Base-by-base conservation (phyloP, 2,888 invertebrate genomes). In the Coelopa pilipes region DNA sequence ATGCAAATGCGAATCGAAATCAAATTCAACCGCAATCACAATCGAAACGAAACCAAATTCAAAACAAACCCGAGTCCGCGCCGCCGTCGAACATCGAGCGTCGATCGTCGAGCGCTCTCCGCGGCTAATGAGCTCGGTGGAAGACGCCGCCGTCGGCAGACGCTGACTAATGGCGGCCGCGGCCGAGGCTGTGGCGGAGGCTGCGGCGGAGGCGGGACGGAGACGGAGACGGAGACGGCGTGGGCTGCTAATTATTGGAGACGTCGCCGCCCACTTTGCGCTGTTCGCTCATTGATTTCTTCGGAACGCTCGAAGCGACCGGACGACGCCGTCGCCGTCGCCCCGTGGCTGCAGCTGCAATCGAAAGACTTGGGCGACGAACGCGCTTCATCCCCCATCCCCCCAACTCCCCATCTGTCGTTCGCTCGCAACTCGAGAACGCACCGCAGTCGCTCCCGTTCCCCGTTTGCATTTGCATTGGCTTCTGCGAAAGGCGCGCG, bases 271-370 rank as follows among this genome's bases (percentile, higher is more conserved):
- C 69, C 21, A 63, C 19, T 49, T 65, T 34, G 4, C 34, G 34
- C 34, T 34, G 4, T 2, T 34, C n/a, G 34, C 34, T 34, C 34
- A 34, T 34, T 7, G 34, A 34, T 34, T n/a, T 34, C 34, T 34
- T 34, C 34, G 34, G 7, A 34, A 34, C 4, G 34, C 34, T 34
- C 4, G 34, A 34, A 34, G 2, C 81, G 81, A 81, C 82, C 82
- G 80, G 77, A 82, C 82, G 78, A 78, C 74, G 77, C 74, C 24
- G 57, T n/a, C 21, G 55, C 55, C 17, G 2, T 19, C 13, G 24
- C n/a, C n/a, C n/a, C n/a, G n/a, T n/a, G 19, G 19, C 24, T n/a
- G 13, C 19, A 17, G 13, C 53, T 70, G 75, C 69, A 76, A 82
- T 66, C 66, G 70, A 74, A 74, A 70, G 59, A 65, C 66, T 70